Conservation (phyloP, 2,888 invertebrate genomes). For the Monochamus alternatus region DNA sequence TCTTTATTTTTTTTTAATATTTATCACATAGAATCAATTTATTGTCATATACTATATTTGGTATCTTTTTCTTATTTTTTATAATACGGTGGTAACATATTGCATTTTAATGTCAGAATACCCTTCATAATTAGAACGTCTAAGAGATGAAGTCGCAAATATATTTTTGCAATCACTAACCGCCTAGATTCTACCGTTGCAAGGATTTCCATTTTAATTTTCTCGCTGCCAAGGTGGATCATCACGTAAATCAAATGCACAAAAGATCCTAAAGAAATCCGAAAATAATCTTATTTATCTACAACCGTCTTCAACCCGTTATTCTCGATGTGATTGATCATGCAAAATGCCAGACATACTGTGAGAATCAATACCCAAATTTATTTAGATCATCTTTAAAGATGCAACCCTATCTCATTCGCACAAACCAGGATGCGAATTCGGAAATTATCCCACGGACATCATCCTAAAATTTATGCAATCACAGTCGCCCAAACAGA, state of each 20-base stretch:
- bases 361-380: conserved; percentile 45
- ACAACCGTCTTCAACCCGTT: conserved; percentile 5
- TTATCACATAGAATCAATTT: too few species aligned
- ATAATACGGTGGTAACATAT: too few species aligned
- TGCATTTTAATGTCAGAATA: too few species aligned
- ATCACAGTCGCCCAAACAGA: conserved; percentile 60
- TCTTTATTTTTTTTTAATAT: too few species aligned
- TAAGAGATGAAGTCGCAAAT: too few species aligned
- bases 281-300: conserved; percentile 31
- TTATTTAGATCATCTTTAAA: conserved; percentile 60
- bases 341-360: conserved; percentile 43
- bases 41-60: too few species aligned
- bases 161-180: neutral
- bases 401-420: conserved; percentile 63
- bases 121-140: too few species aligned
- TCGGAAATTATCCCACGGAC: conserved; percentile 69
- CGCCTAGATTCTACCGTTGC: neutral
- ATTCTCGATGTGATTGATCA: conserved; percentile 41
- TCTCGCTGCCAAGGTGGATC: neutral
- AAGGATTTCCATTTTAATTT: neutral
- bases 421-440: conserved; percentile 59
- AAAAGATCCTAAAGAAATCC: neutral
- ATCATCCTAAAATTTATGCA: conserved; percentile 66
- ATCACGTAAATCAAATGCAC: conserved; percentile 15
- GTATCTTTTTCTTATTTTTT: too few species aligned